Evolutionary conservation across 2,797 vertebrate species (phyloP), one percentile per base, ranked within the genome.

Genomic region (Moxostoma hubbsi): DNA sequence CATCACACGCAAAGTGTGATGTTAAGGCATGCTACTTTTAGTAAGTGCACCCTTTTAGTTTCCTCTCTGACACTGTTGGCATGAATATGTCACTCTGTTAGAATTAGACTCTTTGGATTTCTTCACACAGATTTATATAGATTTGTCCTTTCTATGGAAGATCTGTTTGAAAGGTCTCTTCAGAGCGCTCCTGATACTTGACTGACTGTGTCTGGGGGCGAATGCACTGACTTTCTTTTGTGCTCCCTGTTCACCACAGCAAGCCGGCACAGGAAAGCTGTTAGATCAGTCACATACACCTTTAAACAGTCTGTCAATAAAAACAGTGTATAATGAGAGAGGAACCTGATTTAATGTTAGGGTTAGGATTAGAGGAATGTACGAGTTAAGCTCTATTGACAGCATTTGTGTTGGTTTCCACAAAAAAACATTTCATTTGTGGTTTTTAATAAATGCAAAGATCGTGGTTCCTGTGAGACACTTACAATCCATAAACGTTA

Each of bases 271-370:
- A 57, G 51, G 51, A 43, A 24, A 46, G 36, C 43, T 55, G 53
- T 55, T 5, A 0, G 13, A 58, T 69, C 57, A 69, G 65, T 77
- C 57, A 62, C 57, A n/a, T 45, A 69, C 55, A 43, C 65, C 13
- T 12, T 43, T 43, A 7, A 45, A 16, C 47, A 61, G 54, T n/a
- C 16, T 8, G 54, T 68, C 13, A 73, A 51, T 8, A 3, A 9
- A 10, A 9, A 10, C 8, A 51, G 49, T 51, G 49, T 51, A 9
- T 24, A 24, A 24, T 50, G 5, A 73, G 50, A 36, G 15, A 73
- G 16, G 50, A 62, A 72, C n/a, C 6, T 6, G 15, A 62, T 10
- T 62, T 36, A 36, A 36, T 36, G 3, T 4, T 36, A 36, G 36
- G 36, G 36, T 36, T 36, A 36, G 36, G 36, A 5, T 36, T 36